phyloP scores from a whole-genome alignment of 2,113 vertebrate species.

The Sarotherodon lohbergeri region DNA sequence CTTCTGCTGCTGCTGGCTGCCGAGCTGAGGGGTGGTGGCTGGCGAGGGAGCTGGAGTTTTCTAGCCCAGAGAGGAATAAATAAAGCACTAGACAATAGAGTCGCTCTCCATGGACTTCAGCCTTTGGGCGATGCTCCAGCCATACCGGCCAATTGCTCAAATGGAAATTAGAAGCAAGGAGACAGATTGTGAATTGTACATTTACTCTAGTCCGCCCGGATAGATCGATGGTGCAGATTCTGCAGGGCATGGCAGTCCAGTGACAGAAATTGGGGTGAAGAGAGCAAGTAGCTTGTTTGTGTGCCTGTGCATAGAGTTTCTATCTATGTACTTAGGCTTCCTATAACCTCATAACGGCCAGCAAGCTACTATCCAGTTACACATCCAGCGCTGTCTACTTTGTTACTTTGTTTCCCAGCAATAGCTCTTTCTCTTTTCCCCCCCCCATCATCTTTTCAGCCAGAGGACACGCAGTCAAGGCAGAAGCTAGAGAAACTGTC shows the following conservation, averaged over 20 bases:
- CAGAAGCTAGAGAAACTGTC: neutral
- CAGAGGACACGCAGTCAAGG: neutral
- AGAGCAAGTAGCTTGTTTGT: constrained; percentile 16
- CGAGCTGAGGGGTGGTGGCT: neutral
- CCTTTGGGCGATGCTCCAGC: constrained; percentile 62
- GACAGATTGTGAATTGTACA: constrained; percentile 62
- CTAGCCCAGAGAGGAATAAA: constrained; percentile 48
- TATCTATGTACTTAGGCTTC: neutral
- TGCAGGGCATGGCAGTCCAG: neutral
- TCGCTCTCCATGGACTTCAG: constrained; percentile 49
- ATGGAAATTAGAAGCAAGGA: constrained; percentile 62
- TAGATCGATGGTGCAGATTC: constrained; percentile 56
- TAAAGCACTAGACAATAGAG: constrained; percentile 64
- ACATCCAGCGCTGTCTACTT: neutral
- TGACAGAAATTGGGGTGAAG: constrained; percentile 29
- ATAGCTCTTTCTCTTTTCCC: neutral
- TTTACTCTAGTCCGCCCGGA: constrained; percentile 33
- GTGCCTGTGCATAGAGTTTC: neutral
- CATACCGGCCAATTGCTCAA: constrained; percentile 48
- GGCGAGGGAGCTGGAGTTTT: neutral
- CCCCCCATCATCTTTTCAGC: neutral
- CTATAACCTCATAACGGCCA: neutral
- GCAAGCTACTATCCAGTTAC: neutral
- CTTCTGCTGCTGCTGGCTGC: constrained; percentile 15
- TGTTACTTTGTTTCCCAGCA: neutral